Evolutionary conservation across 2,797 vertebrate genomes (phyloP).

Genomic region (Pseudochromis fuscus): DNA sequence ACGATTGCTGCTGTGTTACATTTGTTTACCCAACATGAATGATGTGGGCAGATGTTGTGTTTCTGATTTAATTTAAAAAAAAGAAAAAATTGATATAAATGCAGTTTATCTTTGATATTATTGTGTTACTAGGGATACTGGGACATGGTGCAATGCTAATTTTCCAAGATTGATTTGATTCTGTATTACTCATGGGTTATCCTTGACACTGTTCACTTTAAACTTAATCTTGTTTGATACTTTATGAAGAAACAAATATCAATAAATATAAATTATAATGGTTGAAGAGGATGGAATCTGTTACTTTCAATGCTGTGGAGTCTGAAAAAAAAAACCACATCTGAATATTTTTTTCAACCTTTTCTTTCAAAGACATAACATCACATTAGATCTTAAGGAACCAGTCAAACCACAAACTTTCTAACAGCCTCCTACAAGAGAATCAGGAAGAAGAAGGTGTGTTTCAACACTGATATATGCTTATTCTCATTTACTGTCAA

Average conservation of each 20-base stretch:
- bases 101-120: constrained; percentile 45
- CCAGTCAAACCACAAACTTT: not conserved
- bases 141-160: constrained; percentile 80
- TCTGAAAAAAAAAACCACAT: constrained; percentile 22
- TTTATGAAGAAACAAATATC: constrained; percentile 69
- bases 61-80: constrained; percentile 71
- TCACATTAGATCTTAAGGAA: not conserved
- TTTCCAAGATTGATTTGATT: constrained; percentile 69
- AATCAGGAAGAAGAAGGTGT: constrained; percentile 13
- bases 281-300: constrained; percentile 20
- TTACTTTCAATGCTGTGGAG: constrained; percentile 23
- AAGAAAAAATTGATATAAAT: constrained; percentile 57
- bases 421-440: not conserved
- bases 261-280: constrained; percentile 79
- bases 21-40: constrained; percentile 79
- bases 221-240: constrained; percentile 73
- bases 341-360: not conserved
- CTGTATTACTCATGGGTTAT: constrained; percentile 76
- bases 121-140: constrained; percentile 76
- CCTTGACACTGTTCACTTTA: constrained; percentile 65
- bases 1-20: constrained; percentile 67
- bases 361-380: not conserved
- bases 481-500: no score
- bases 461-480: constrained; percentile 5
- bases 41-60: constrained; percentile 64